A percentile compares a stretch with the other conserved stretches of the same genome.
Evolutionary conservation across 2,888 invertebrate species (phyloP).

Genomic region (Cyaniris semiargus): DNA sequence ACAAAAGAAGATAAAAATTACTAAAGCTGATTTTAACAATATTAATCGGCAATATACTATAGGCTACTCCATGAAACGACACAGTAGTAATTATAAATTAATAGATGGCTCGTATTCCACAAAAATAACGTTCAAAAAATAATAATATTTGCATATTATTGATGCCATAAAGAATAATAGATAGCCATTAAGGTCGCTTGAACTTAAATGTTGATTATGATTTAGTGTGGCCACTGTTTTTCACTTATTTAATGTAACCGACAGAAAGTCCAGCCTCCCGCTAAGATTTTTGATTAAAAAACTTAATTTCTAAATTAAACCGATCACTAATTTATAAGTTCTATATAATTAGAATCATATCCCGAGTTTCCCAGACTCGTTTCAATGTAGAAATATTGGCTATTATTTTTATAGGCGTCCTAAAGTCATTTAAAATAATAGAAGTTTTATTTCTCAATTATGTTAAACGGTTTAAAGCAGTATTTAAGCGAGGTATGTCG

Average conservation of each 20-base stretch:
- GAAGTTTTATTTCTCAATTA: slow-evolving; percentile 31
- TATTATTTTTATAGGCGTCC: slow-evolving; percentile 26
- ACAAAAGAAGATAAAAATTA: too few relatives aligned
- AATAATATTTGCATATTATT: slow-evolving; percentile 28
- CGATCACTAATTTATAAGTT: slow-evolving; percentile 28
- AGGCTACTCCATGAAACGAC: not conserved
- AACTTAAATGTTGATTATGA: slow-evolving; percentile 23
- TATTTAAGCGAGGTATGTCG: not conserved
- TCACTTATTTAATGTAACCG: not conserved
- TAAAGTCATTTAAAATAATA: slow-evolving; percentile 26
- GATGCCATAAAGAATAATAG: slow-evolving; percentile 8
- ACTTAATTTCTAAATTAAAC: slow-evolving; percentile 31
- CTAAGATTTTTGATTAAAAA: slow-evolving; percentile 33
- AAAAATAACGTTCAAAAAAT: slow-evolving; percentile 6
- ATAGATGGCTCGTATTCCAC: not conserved
- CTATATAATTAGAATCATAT: slow-evolving; percentile 28
- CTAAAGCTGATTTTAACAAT: too few relatives aligned
- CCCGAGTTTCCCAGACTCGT: not conserved
- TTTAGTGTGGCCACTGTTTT: slow-evolving; percentile 26
- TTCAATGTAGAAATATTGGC: slow-evolving; percentile 8
- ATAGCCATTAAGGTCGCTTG: slow-evolving; percentile 12
- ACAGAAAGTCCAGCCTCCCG: slow-evolving; percentile 20
- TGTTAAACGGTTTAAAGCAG: slow-evolving; percentile 22
- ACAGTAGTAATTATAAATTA: slow-evolving; percentile 1
- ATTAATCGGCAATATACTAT: not conserved